Conservation (phyloP, 2,113 vertebrate species). For the Pelecanus crispus region DNA sequence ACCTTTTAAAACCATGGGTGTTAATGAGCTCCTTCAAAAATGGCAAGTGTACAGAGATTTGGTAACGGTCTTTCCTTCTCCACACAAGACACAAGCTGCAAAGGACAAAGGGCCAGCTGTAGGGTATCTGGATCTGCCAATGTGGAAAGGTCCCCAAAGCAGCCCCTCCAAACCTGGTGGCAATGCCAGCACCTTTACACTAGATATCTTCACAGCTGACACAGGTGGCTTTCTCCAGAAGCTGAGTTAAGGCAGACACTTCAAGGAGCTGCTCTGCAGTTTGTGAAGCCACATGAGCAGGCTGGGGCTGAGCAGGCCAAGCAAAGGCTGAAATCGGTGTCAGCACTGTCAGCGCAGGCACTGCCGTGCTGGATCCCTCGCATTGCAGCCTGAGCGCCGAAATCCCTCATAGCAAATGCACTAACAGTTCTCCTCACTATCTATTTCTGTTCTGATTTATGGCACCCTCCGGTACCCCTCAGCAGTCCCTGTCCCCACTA, state of each 20-base stretch:
- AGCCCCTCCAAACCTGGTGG: neutral
- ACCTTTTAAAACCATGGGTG: neutral
- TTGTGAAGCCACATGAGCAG: neutral
- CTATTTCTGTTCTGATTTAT: neutral
- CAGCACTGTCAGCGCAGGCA: neutral
- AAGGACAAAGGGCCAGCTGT: neutral
- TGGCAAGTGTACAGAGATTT: neutral
- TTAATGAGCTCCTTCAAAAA: neutral
- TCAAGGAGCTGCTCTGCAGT: neutral
- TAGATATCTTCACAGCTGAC: neutral
- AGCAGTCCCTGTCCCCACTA: neutral
- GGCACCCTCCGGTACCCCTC: neutral
- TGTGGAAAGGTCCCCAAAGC: neutral
- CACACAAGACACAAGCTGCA: rapidly evolving
- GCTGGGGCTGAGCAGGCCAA: neutral
- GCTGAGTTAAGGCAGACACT: neutral
- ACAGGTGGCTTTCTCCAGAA: neutral
- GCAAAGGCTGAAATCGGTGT: neutral
- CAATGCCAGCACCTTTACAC: neutral
- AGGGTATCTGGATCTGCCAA: neutral
- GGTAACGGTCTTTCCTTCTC: neutral
- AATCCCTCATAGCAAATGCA: neutral
- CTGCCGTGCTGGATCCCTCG: neutral
- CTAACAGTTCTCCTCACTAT: neutral
- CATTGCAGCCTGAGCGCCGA: neutral